These are phyloP conservation scores for Coelopa frigida DNA, from an alignment of 1,140 invertebrate genomes.

Conservation along the genomic window DNA sequence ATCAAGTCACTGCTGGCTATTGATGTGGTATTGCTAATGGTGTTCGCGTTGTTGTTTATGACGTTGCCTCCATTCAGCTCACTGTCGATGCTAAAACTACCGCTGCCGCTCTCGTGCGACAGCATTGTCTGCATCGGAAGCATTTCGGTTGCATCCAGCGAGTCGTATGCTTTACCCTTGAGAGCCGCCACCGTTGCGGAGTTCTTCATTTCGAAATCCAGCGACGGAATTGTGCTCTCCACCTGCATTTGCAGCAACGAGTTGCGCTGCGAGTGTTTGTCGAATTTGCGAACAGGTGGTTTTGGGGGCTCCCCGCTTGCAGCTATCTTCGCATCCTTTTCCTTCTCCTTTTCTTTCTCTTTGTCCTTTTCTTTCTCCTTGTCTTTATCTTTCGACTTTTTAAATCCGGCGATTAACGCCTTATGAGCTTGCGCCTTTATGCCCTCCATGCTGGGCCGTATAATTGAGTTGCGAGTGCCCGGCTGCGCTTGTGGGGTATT, in stretches of 20 bases:
- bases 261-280: slow-evolving; percentile 40
- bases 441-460: slow-evolving; percentile 42
- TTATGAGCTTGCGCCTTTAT: slow-evolving; percentile 43
- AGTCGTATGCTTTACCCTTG: slow-evolving; percentile 25
- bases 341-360: slow-evolving; percentile 15
- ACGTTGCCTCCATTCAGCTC: slow-evolving; percentile 15
- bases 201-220: slow-evolving; percentile 25
- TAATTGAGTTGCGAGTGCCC: slow-evolving; percentile 32
- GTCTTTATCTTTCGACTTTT: slow-evolving; percentile 41
- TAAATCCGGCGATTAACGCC: slow-evolving; percentile 41
- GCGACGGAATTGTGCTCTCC: slow-evolving; percentile 13
- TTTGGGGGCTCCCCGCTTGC: slow-evolving; percentile 26
- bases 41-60: slow-evolving; percentile 15
- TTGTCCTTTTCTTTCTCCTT: slow-evolving; percentile 33
- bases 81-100: slow-evolving; percentile 36
- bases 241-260: slow-evolving; percentile 35
- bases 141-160: slow-evolving; percentile 25
- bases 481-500: slow-evolving; percentile 33
- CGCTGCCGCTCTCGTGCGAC: slow-evolving; percentile 37
- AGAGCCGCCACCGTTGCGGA: slow-evolving; percentile 8
- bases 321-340: not conserved
- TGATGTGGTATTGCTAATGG: slow-evolving; percentile 34
- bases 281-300: slow-evolving; percentile 40
- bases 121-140: slow-evolving; percentile 35
- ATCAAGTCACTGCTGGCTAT: slow-evolving; percentile 34